These are phyloP conservation scores for Smittia aterrima DNA, from an alignment of 2,888 invertebrate genomes.

Conservation along the genomic window DNA sequence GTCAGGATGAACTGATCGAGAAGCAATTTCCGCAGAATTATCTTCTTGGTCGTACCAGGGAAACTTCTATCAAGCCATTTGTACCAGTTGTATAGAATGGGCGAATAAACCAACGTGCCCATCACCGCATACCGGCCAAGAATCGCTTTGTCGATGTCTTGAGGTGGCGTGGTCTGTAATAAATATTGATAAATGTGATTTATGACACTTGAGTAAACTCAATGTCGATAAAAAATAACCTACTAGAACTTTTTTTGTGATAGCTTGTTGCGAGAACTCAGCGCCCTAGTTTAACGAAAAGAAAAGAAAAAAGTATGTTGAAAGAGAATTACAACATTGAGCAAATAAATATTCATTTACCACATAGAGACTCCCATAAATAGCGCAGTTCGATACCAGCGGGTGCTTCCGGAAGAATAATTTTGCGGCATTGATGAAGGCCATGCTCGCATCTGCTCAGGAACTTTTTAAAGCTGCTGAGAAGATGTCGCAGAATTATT, in stretches of 20 bases:
- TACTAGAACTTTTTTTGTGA: conserved; percentile 67
- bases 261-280: conserved; percentile 74
- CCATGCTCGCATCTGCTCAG: conserved; percentile 15
- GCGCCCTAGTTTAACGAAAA: conserved; percentile 69
- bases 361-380: conserved; percentile 69
- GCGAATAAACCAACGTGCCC: conserved; percentile 62
- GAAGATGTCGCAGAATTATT: neutral
- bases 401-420: conserved; percentile 56
- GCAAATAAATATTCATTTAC: conserved; percentile 1
- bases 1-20: conserved; percentile 77
- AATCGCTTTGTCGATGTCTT: conserved; percentile 56
- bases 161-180: conserved; percentile 48
- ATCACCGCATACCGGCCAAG: conserved; percentile 61
- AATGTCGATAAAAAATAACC: conserved; percentile 46
- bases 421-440: conserved; percentile 42
- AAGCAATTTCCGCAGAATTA: conserved; percentile 66
- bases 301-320: neutral
- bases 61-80: conserved; percentile 71
- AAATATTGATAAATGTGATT: conserved; percentile 21
- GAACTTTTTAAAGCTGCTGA: neutral
- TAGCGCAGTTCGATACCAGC: conserved; percentile 56
- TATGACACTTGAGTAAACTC: conserved; percentile 42
- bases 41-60: conserved; percentile 62
- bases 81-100: conserved; percentile 66
- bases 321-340: neutral